Evolutionary conservation across 2,797 vertebrate genomes (phyloP).

Genomic region (Galagoides demidoff): DNA sequence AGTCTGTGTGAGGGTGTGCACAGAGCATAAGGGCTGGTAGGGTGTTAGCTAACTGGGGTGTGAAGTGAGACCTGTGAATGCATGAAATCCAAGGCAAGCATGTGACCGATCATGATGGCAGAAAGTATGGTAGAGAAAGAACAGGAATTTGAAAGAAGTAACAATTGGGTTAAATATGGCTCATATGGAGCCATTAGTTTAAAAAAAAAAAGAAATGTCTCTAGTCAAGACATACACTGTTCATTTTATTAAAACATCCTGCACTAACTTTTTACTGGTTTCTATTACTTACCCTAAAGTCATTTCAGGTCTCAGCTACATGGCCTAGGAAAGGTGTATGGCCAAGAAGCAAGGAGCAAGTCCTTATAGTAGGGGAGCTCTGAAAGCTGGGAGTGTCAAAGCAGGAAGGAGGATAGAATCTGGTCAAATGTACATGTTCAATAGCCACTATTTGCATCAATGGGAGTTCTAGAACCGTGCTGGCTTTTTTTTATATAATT

Average conservation of each 20-base stretch:
- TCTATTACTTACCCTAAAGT: neutral
- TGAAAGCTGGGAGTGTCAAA: neutral
- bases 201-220: neutral
- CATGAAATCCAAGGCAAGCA: neutral
- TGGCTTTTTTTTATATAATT: no score
- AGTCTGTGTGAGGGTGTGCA: neutral
- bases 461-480: neutral
- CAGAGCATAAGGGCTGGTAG: neutral
- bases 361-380: neutral
- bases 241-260: neutral
- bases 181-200: neutral
- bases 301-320: neutral
- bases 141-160: neutral
- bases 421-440: neutral
- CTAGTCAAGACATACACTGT: neutral
- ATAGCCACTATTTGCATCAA: neutral
- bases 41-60: neutral
- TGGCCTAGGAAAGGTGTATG: neutral
- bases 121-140: neutral
- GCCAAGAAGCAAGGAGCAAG: neutral
- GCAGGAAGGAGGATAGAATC: neutral
- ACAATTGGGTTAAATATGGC: neutral
- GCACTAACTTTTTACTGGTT: neutral
- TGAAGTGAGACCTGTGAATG: neutral
- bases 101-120: neutral